phyloP scores from a whole-genome alignment of 2,797 vertebrate species.

The Avahi laniger region DNA sequence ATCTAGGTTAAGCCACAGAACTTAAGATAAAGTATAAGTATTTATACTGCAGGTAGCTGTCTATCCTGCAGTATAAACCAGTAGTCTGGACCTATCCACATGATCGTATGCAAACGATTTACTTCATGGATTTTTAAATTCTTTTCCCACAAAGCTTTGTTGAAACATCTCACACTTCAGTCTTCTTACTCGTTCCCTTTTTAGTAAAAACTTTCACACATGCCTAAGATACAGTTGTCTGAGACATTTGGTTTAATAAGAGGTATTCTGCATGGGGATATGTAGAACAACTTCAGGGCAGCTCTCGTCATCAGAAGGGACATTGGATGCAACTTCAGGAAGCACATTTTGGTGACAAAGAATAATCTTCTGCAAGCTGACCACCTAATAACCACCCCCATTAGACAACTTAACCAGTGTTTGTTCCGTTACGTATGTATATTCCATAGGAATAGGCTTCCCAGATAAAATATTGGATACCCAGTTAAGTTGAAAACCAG shows the following conservation, averaged over 20 bases:
- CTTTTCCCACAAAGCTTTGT: background rate
- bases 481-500: background rate
- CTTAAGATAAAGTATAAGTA: background rate
- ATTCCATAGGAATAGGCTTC: background rate
- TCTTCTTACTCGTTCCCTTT: background rate
- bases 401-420: background rate
- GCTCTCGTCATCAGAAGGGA: background rate
- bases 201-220: background rate
- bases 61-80: background rate
- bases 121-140: background rate
- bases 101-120: background rate
- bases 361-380: background rate
- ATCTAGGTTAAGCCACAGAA: background rate
- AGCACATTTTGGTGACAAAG: background rate
- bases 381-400: background rate
- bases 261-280: background rate
- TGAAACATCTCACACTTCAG: background rate
- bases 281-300: background rate
- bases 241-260: background rate
- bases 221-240: background rate
- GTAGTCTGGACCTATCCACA: background rate
- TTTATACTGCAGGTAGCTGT: no score
- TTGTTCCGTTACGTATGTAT: background rate
- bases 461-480: background rate
- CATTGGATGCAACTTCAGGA: background rate